Percentiles rank a stretch among this genome's conserved stretches.
phyloP scores from a whole-genome alignment of 2,888 invertebrate species.

The Chrysomela aeneicollis region DNA sequence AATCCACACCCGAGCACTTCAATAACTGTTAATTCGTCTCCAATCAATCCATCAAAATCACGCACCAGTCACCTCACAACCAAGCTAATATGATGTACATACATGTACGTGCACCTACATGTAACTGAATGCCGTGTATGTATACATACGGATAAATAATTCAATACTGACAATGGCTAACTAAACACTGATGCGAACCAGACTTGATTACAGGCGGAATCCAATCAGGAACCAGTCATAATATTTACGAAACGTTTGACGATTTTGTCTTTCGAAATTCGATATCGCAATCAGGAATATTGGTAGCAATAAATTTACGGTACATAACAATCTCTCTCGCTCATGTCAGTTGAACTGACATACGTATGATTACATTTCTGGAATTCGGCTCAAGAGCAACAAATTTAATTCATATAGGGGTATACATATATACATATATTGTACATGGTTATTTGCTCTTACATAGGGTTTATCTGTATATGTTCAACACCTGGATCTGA shows the following conservation, averaged over 20 bases:
- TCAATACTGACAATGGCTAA: conserved; percentile 16
- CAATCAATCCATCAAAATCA: conserved; percentile 1
- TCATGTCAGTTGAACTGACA: neutral
- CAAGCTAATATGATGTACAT: neutral
- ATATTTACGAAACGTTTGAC: conserved; percentile 26
- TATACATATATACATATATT: too few relatives aligned
- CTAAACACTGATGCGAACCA: conserved; percentile 20
- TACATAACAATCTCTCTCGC: neutral
- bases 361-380: neutral
- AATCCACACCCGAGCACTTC: conserved; percentile 1
- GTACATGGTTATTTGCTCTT: too few relatives aligned
- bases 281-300: conserved; percentile 8
- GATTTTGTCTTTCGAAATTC: conserved; percentile 21
- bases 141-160: conserved; percentile 13
- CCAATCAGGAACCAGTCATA: conserved; percentile 21
- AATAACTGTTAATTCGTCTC: neutral
- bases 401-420: too few relatives aligned
- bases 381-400: too few relatives aligned
- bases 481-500: too few relatives aligned
- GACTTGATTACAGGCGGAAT: conserved; percentile 25
- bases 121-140: neutral
- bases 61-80: neutral
- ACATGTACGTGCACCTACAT: neutral
- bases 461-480: too few relatives aligned
- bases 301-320: neutral